Conservation (phyloP, 2,113 vertebrate species). For the Calidris pugnax region DNA sequence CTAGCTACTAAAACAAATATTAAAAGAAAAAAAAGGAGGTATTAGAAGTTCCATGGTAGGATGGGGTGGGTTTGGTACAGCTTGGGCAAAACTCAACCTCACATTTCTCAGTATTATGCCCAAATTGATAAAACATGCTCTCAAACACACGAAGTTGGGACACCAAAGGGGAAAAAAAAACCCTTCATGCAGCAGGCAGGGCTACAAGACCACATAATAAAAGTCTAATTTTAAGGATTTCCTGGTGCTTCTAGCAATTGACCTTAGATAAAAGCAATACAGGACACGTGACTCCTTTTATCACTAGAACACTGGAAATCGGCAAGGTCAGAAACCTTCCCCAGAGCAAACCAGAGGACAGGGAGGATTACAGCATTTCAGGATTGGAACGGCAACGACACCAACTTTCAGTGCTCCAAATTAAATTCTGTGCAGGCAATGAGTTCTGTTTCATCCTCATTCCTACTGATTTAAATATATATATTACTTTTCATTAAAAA, state of each 20-base stretch:
- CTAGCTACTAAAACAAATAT: background rate
- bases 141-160: background rate
- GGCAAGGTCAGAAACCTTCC: background rate
- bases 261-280: background rate
- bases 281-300: background rate
- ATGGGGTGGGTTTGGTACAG: background rate
- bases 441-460: background rate
- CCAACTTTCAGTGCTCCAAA: background rate
- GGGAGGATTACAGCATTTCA: background rate
- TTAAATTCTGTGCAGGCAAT: background rate
- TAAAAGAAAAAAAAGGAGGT: background rate
- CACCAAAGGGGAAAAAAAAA: background rate
- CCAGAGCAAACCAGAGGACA: background rate
- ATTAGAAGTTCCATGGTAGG: background rate
- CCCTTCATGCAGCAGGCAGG: background rate
- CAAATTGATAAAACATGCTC: background rate
- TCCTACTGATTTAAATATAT: background rate
- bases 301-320: background rate
- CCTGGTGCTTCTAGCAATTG: background rate
- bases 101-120: background rate
- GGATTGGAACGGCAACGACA: background rate
- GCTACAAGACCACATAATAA: background rate
- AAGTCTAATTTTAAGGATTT: background rate
- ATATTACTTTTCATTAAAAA: background rate
- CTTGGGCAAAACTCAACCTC: background rate